Base-by-base conservation (phyloP, 1,140 invertebrate species). In the Amphibalanus amphitrite region DNA sequence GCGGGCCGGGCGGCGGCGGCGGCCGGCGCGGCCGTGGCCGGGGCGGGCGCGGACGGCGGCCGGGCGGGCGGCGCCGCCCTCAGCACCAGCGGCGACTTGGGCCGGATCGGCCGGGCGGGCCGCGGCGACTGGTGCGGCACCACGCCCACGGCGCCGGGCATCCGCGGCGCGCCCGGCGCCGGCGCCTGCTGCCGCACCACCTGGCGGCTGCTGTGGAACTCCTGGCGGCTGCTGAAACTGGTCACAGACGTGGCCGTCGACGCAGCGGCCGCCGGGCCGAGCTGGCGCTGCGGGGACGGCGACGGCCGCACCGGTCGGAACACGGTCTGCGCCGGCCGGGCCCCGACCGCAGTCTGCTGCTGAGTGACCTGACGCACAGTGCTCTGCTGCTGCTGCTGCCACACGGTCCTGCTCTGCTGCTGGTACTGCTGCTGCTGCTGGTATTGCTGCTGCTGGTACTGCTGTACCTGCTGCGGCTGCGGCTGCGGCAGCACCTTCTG, bases 251-350 rank as follows among this genome's bases (percentile, higher is more conserved):
- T 25, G 17, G 10, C 28, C 1, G 65, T 17, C 8, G 65, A 67
- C n/a, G n/a, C 1, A 3, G 1, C 28, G 10, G 17, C 8, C n/a
- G 65, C 4, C 33, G 33, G 33, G 33, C 33, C 33, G 4, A 38
- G 65, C 8, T 26, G n/a, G 28, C 65, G 65, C 65, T 67, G 65
- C 28, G 65, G 26, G 4, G 65, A 67, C 28, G 65, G 23, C 3
- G 28, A 67, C n/a, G 28, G 65, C n/a, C 26, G 65, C 65, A 67
- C 65, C 65, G 65, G 65, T 28, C 65, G 65, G 65, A 67, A 67
- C 23, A 25, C 28, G n/a, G 65, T 10, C 28, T 28, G 65, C 1
- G 28, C 28, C 28, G 10, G 65, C 65, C 0, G 65, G 3, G 65
- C 10, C 17, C 13, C 47, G 1, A 23, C 47, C 17, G 47, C 3